Conservation (phyloP, 2,888 invertebrate species). For the Morpho helenor region DNA sequence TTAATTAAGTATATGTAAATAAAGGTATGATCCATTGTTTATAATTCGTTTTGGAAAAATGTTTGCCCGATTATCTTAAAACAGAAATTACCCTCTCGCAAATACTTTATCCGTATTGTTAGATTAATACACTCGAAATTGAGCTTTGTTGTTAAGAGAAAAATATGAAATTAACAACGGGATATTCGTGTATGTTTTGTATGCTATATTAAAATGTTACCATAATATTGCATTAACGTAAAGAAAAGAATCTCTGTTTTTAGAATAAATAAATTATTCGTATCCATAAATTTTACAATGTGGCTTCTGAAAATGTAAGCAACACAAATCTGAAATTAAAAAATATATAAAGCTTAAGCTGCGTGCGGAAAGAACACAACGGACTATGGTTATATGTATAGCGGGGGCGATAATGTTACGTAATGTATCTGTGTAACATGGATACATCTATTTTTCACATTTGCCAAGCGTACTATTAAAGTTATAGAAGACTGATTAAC, state of each 20-base stretch:
- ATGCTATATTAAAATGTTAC: too few relatives aligned
- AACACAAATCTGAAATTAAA: constrained; percentile 7
- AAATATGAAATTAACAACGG: too few relatives aligned
- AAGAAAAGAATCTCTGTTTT: neutral
- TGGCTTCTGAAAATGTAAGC: neutral
- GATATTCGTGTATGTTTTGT: neutral
- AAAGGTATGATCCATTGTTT: too few relatives aligned
- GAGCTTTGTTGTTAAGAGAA: too few relatives aligned
- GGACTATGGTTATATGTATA: neutral
- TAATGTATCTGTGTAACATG: neutral
- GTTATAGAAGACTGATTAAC: too few relatives aligned
- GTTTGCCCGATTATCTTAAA: too few relatives aligned
- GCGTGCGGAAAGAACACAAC: neutral
- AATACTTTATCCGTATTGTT: too few relatives aligned
- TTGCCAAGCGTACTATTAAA: neutral
- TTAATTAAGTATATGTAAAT: too few relatives aligned
- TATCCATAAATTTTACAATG: neutral
- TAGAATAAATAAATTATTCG: too few relatives aligned
- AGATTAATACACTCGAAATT: too few relatives aligned
- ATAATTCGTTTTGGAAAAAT: too few relatives aligned
- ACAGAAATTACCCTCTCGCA: too few relatives aligned
- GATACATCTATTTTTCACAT: neutral
- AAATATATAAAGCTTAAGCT: constrained; percentile 4
- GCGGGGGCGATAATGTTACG: neutral
- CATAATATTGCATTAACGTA: neutral